A percentile compares a stretch with the other conserved stretches of the same genome.
These are phyloP conservation scores for Heteromyza rotundicornis DNA, from an alignment of 2,888 invertebrate species.

Conservation along the genomic window DNA sequence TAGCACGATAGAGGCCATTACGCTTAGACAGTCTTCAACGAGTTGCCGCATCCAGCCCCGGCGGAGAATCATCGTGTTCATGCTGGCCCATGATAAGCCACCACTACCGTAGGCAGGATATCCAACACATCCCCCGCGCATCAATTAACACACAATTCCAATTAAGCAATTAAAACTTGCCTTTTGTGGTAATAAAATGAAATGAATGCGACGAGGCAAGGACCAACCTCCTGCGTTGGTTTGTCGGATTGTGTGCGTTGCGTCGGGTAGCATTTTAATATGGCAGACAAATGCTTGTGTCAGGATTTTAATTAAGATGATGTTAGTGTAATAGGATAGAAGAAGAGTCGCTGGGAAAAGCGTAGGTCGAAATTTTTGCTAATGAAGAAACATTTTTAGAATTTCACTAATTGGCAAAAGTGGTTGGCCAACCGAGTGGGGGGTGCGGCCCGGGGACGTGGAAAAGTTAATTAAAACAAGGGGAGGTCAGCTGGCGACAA, in stretches of 20 bases:
- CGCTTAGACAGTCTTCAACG: neutral
- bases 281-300: conserved; percentile 40
- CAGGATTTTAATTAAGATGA: conserved; percentile 61
- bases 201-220: conserved; percentile 24
- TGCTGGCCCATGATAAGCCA: too few relatives aligned
- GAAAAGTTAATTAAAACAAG: conserved; percentile 37
- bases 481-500: neutral
- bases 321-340: conserved; percentile 59
- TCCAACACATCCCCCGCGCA: conserved; percentile 20
- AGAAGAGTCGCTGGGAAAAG: conserved; percentile 55
- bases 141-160: conserved; percentile 46
- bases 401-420: conserved; percentile 55
- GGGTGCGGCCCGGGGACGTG: conserved; percentile 11
- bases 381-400: conserved; percentile 54
- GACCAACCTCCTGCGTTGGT: conserved; percentile 12
- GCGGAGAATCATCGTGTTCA: neutral
- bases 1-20: conserved; percentile 2
- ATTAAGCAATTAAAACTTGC: conserved; percentile 58
- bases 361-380: conserved; percentile 58
- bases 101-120: too few relatives aligned
- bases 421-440: conserved; percentile 22
- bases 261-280: conserved; percentile 18
- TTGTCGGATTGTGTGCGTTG: conserved; percentile 27
- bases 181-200: conserved; percentile 36
- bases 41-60: neutral